These are phyloP conservation scores for Prionailurus viverrinus DNA, from an alignment of 2,113 vertebrate species.

Conservation along the genomic window DNA sequence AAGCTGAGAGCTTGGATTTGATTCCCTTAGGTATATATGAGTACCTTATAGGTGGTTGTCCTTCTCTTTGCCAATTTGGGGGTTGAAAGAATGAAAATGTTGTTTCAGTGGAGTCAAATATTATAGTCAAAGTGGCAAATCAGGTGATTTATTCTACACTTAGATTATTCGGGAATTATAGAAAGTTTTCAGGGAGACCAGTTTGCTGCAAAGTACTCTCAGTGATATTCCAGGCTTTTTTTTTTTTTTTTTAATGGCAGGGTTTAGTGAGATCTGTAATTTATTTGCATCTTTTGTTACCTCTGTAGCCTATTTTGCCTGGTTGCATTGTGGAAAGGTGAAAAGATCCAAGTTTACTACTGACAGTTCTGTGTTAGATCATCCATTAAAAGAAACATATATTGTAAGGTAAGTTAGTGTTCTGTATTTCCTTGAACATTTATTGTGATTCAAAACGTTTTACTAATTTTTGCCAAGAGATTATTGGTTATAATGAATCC, in stretches of 20 bases:
- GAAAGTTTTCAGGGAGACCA: background rate
- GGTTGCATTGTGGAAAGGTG: background rate
- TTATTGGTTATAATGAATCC: background rate
- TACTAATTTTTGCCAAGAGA: constrained; percentile 24
- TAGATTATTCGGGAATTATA: constrained; percentile 44
- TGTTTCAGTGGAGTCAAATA: background rate
- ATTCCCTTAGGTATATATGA: background rate
- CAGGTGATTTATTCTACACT: background rate
- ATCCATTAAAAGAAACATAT: constrained; percentile 27
- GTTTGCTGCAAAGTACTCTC: background rate
- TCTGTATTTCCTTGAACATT: constrained; percentile 23
- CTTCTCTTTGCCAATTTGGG: background rate
- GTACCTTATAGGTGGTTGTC: background rate
- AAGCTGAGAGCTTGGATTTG: background rate
- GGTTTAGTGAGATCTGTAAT: background rate
- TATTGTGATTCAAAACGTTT: constrained; percentile 20
- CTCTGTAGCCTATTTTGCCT: constrained; percentile 2
- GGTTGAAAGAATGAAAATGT: constrained; percentile 29
- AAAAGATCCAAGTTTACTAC: constrained; percentile 21
- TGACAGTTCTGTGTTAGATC: background rate
- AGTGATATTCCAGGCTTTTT: background rate
- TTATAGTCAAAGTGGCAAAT: constrained; percentile 25
- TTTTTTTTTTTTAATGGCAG: background rate
- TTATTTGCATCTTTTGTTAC: constrained; percentile 45
- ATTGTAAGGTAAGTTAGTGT: constrained; percentile 41